Evolutionary conservation across 2,113 vertebrate species (phyloP).

Genomic region (Caretta caretta): DNA sequence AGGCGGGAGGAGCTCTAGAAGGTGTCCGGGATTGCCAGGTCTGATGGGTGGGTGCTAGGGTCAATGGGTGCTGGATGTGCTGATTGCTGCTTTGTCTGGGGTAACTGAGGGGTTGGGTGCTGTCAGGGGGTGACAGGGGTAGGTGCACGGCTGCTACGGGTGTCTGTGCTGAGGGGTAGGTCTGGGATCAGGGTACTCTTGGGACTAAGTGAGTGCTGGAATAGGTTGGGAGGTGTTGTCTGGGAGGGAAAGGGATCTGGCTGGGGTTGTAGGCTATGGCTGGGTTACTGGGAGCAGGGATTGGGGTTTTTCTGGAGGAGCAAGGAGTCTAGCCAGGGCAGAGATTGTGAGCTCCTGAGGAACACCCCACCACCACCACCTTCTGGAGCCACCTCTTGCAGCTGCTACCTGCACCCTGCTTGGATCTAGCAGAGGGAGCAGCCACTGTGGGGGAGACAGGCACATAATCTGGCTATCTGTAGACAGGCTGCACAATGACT

Average conservation of each 20-base stretch:
- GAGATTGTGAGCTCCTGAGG: too few species aligned
- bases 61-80: too few species aligned
- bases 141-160: too few species aligned
- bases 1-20: neutral
- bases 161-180: too few species aligned
- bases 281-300: neutral
- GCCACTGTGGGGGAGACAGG: neutral
- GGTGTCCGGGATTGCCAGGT: too few species aligned
- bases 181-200: neutral
- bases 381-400: neutral
- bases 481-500: neutral
- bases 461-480: neutral
- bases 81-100: too few species aligned
- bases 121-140: too few species aligned
- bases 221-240: neutral
- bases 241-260: neutral
- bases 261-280: neutral
- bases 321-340: neutral
- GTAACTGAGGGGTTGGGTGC: too few species aligned
- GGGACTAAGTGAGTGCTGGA: neutral
- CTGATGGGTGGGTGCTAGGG: too few species aligned
- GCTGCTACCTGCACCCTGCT: neutral
- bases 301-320: neutral
- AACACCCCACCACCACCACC: neutral
- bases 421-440: neutral